phyloP scores from a whole-genome alignment of 2,113 vertebrate species.

The Hucho hucho region DNA sequence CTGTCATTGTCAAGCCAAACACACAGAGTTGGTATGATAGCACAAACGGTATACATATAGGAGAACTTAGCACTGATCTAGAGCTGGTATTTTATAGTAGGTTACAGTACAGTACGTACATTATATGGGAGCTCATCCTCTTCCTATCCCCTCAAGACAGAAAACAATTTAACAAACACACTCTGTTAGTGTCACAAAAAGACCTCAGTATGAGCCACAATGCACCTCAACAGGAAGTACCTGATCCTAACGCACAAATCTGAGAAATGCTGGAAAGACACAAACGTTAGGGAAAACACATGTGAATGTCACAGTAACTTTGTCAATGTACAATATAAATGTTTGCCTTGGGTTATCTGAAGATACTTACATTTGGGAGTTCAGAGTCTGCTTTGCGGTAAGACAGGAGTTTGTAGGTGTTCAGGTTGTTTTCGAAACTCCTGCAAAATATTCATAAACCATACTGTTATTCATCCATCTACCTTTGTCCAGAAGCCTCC shows the following conservation, averaged over 20 bases:
- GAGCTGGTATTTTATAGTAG: background rate
- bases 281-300: constrained; percentile 3
- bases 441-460: constrained; percentile 56
- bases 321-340: background rate
- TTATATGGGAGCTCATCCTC: constrained; percentile 27
- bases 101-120: constrained; percentile 35
- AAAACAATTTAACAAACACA: constrained; percentile 39
- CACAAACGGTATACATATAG: background rate
- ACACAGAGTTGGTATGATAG: too few species aligned
- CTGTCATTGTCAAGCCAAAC: too few species aligned
- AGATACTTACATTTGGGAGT: constrained; percentile 68
- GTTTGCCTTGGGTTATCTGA: background rate
- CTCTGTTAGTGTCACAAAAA: constrained; percentile 55
- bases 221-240: constrained; percentile 50
- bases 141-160: constrained; percentile 41
- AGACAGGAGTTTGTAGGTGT: constrained; percentile 89
- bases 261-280: constrained; percentile 53
- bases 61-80: too few species aligned
- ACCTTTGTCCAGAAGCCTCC: too few species aligned
- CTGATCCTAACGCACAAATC: constrained; percentile 48
- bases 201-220: constrained; percentile 40
- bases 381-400: constrained; percentile 81
- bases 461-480: background rate
- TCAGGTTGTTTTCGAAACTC: constrained; percentile 92
- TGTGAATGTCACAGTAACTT: background rate